Percentiles rank a stretch among this genome's conserved stretches.
Conservation (phyloP, 2,797 vertebrate species). For the Hydrophis major region DNA sequence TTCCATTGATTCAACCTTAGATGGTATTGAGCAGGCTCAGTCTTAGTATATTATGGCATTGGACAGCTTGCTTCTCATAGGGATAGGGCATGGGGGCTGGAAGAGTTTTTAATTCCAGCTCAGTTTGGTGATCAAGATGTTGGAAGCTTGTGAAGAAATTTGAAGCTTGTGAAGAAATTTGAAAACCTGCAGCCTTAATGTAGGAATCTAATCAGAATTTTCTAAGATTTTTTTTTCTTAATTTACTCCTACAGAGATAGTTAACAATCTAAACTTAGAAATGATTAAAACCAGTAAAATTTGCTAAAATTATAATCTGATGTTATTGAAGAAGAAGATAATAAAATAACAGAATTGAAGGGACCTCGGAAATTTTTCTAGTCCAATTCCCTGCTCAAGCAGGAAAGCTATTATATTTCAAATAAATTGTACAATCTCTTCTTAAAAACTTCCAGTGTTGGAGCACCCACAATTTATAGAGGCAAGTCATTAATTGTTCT, state of each 20-base stretch:
- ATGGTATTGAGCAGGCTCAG: neutral
- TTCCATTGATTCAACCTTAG: neutral
- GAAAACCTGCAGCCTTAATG: neutral
- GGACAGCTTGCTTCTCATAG: neutral
- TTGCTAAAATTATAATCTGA: neutral
- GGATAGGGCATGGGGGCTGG: neutral
- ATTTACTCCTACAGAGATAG: neutral
- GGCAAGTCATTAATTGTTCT: no score
- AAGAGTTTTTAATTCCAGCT: neutral
- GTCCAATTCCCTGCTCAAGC: no score
- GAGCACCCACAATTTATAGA: no score
- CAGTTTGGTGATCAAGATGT: neutral
- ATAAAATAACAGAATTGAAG: no score
- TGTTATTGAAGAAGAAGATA: neutral
- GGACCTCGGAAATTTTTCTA: no score
- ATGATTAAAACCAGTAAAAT: neutral
- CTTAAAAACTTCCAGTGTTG: no score
- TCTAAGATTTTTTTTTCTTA: neutral
- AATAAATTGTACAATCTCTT: no score
- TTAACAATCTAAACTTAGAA: neutral
- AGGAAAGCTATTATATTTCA: no score
- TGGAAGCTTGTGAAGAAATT: neutral
- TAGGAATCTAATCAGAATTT: neutral
- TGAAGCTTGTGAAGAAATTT: neutral
- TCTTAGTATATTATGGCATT: no score